A percentile compares a stretch with the other conserved stretches of the same genome.
phyloP scores from a whole-genome alignment of 2,888 invertebrate genomes.

The Brachylomia viminalis region DNA sequence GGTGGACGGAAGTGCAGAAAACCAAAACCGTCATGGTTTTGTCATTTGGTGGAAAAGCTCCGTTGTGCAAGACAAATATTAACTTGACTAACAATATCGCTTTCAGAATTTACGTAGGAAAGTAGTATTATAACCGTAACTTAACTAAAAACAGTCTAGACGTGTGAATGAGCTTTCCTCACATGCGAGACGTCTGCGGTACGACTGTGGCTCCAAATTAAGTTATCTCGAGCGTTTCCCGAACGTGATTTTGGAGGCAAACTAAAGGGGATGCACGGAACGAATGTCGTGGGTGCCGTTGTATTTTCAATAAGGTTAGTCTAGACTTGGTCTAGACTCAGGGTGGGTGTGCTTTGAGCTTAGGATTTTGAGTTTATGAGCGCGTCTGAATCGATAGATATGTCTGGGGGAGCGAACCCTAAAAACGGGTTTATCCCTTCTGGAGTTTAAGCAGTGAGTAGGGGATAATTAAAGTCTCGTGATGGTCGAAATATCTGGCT shows the following conservation, averaged over 20 bases:
- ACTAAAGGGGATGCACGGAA: slow-evolving; percentile 36
- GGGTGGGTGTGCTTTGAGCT: slow-evolving; percentile 56
- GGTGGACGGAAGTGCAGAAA: slow-evolving; percentile 68
- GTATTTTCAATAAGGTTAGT: slow-evolving; percentile 78
- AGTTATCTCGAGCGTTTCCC: slow-evolving; percentile 48
- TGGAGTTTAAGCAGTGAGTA: slow-evolving; percentile 9
- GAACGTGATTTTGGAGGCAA: slow-evolving; percentile 57
- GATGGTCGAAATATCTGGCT: slow-evolving; percentile 25
- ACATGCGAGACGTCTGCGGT: slow-evolving; percentile 12
- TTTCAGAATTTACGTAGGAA: slow-evolving; percentile 18
- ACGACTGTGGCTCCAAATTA: slow-evolving; percentile 48
- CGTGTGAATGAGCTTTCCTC: slow-evolving; percentile 37
- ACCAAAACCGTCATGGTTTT: slow-evolving; percentile 54
- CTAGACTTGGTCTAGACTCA: slow-evolving; percentile 87
- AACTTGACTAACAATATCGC: background rate
- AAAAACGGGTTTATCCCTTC: slow-evolving; percentile 22
- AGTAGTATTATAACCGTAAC: slow-evolving; percentile 15
- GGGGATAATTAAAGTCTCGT: slow-evolving; percentile 33
- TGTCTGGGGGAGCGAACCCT: slow-evolving; percentile 60
- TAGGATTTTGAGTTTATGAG: slow-evolving; percentile 66
- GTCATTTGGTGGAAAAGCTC: slow-evolving; percentile 52
- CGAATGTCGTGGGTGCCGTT: slow-evolving; percentile 61
- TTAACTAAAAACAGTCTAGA: slow-evolving; percentile 42
- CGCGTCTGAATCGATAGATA: slow-evolving; percentile 67
- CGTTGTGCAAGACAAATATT: slow-evolving; percentile 40